Evolutionary conservation across 1,140 invertebrate species (phyloP), one percentile per base, ranked within the genome.

Genomic region (Drosophila willistoni): DNA sequence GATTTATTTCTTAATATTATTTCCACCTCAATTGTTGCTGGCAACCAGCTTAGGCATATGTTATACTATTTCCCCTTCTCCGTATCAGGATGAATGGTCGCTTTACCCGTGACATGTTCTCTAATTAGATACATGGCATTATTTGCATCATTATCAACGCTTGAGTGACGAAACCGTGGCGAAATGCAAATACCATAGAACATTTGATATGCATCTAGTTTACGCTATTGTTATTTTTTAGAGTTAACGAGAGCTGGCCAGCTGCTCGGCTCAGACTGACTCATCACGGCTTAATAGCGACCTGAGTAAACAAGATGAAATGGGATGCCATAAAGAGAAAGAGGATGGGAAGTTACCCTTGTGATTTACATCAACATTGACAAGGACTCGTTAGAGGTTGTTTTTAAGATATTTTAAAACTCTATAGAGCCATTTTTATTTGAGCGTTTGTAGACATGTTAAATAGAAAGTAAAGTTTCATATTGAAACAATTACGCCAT

Each of bases 161-260:
- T 76, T 65, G 61, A 75, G 57, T 59, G 68, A 71, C 55, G 82
- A 82, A 73, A 87, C 75, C 83, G 76, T 87, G 39, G 69, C 82
- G 72, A 86, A 76, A 79, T 82, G 75, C 66, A 70, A 77, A 73
- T 70, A 71, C 63, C 64, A 54, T 64, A 78, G 60, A 78, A 67
- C 84, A 83, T 86, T 83, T 71, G 76, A 87, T 69, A 81, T 72
- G 84, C 76, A 83, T 83, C 86, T 83, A 19, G 33, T 41, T 19
- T 36, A n/a, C n/a, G 39, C n/a, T 42, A 14, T 42, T 57, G 17
- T 36, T 39, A 39, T 39, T 56, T 14, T 66, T n/a, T 42, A 6
- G 22, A 44, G 68, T 69, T 82, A 76, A 83, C 80, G 64, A 68
- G 70, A 10, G 44, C 25, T 51, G 57, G 59, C 73, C 73, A 76